Percentiles rank a stretch among this genome's conserved stretches.
phyloP scores from a whole-genome alignment of 2,113 vertebrate genomes.

The Gobius niger region DNA sequence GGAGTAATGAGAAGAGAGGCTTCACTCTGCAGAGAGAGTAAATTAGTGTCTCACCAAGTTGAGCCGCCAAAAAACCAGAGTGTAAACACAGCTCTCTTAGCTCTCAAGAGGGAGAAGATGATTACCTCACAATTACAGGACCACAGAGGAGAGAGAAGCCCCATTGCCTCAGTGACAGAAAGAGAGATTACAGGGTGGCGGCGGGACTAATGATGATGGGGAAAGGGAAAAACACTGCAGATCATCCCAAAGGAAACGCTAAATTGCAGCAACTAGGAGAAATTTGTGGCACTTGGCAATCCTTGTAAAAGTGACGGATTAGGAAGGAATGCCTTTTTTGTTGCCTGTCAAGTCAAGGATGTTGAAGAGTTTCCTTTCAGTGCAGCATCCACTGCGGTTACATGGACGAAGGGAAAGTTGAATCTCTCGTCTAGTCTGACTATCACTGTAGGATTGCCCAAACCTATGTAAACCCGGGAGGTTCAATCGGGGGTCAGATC shows the following conservation, averaged over 20 bases:
- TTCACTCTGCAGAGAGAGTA: slow-evolving; percentile 52
- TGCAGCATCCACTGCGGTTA: too few relatives aligned
- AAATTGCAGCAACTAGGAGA: slow-evolving; percentile 48
- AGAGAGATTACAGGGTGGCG: slow-evolving; percentile 65
- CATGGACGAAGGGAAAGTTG: too few relatives aligned
- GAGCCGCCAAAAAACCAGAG: slow-evolving; percentile 53
- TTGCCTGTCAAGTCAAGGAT: background rate
- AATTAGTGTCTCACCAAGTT: slow-evolving; percentile 62
- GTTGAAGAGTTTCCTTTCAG: background rate
- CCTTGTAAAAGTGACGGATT: slow-evolving; percentile 36
- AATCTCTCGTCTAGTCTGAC: too few relatives aligned
- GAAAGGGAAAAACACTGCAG: slow-evolving; percentile 50
- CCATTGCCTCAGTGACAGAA: slow-evolving; percentile 58
- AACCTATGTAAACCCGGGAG: too few relatives aligned
- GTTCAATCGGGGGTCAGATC: too few relatives aligned
- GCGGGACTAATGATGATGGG: slow-evolving; percentile 56
- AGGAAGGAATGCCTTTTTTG: slow-evolving; percentile 16
- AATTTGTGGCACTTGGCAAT: slow-evolving; percentile 39
- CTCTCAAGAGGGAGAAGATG: slow-evolving; percentile 68
- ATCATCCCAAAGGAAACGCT: slow-evolving; percentile 42
- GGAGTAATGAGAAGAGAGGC: slow-evolving; percentile 44
- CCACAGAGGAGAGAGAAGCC: slow-evolving; percentile 58
- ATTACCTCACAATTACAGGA: slow-evolving; percentile 71
- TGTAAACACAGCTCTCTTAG: slow-evolving; percentile 69
- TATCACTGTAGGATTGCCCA: too few relatives aligned